These are phyloP conservation scores for Rafetus swinhoei DNA, from an alignment of 2,113 vertebrate genomes.

Conservation along the genomic window DNA sequence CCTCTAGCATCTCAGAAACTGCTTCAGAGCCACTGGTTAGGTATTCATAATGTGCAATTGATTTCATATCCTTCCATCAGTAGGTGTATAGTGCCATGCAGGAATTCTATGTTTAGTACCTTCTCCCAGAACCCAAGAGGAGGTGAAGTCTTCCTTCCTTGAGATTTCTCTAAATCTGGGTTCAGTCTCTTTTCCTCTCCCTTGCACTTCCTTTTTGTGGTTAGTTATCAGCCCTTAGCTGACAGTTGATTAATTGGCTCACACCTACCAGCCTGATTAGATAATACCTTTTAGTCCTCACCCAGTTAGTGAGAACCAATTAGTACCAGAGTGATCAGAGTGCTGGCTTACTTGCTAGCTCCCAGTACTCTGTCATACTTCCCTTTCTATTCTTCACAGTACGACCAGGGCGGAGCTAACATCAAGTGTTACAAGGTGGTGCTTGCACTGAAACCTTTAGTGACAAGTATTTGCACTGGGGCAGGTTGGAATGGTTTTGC, in stretches of 20 bases:
- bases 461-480: neutral
- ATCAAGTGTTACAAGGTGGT: neutral
- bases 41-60: neutral
- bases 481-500: neutral
- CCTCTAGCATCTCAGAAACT: neutral
- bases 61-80: neutral
- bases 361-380: neutral
- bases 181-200: neutral
- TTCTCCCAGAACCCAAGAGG: neutral
- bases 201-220: neutral
- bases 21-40: neutral
- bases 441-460: neutral
- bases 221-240: neutral
- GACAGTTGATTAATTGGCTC: neutral
- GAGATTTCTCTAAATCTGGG: neutral
- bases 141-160: neutral
- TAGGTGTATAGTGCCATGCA: neutral
- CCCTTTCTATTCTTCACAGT: neutral
- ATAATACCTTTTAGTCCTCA: neutral
- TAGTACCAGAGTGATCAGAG: neutral
- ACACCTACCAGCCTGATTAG: neutral
- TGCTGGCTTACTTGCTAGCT: neutral
- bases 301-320: neutral
- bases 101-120: neutral
- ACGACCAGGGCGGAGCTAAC: too few relatives aligned